Percentiles rank a stretch among this genome's conserved stretches.
Evolutionary conservation across 1,140 invertebrate species (phyloP).

Genomic region (Drosophila saltans): DNA sequence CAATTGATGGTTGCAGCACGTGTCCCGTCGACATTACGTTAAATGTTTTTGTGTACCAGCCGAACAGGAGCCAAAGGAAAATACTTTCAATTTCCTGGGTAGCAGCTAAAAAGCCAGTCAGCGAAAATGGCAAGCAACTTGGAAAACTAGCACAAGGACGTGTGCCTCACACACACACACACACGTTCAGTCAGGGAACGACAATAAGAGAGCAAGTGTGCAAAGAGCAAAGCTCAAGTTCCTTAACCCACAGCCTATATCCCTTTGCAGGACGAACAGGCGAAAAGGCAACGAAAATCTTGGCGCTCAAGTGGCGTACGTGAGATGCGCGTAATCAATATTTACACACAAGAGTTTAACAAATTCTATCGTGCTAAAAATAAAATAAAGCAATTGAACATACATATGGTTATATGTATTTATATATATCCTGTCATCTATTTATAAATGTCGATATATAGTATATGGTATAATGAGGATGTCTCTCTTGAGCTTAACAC

Average conservation of each 20-base stretch:
- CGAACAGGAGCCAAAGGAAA: constrained; percentile 16
- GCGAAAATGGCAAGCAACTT: constrained; percentile 64
- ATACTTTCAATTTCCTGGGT: constrained; percentile 75
- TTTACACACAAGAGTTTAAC: constrained; percentile 57
- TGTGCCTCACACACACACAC: constrained; percentile 36
- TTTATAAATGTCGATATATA: neutral
- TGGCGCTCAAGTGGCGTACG: constrained; percentile 70
- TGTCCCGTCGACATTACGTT: constrained; percentile 64
- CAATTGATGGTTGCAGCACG: constrained; percentile 76
- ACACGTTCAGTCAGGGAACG: constrained; percentile 4
- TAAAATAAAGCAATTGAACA: constrained; percentile 24
- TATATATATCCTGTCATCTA: neutral
- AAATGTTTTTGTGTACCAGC: constrained; percentile 63
- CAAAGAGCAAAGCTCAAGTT: constrained; percentile 35
- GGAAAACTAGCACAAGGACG: constrained; percentile 78
- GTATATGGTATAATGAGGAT: neutral
- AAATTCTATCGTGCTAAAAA: constrained; percentile 43
- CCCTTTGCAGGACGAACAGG: constrained; percentile 10
- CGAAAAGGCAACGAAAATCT: constrained; percentile 54
- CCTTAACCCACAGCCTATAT: constrained; percentile 38
- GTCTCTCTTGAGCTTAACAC: neutral
- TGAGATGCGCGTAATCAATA: constrained; percentile 73
- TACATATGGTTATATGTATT: constrained; percentile 10
- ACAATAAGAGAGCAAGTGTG: constrained; percentile 16
- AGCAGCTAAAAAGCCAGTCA: constrained; percentile 73